A percentile compares a stretch with the other conserved stretches of the same genome.
Conservation (phyloP, 1,140 invertebrate species). For the Musca domestica region DNA sequence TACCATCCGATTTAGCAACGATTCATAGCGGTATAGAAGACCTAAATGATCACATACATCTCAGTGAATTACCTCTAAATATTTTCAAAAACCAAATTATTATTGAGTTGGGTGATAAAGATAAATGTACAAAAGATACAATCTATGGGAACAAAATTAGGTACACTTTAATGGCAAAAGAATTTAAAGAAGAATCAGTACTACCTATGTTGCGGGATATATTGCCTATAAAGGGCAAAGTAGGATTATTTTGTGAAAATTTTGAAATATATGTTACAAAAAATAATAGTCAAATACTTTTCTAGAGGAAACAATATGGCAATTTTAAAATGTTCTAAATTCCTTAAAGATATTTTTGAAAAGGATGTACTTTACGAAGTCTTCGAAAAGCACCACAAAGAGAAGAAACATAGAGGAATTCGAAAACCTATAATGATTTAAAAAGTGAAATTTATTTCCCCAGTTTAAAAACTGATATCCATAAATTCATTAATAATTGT, state of each 20-base stretch:
- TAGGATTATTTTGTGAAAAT: background rate
- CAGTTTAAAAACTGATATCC: background rate
- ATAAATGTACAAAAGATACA: background rate
- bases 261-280: too few species aligned
- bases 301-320: too few species aligned
- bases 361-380: background rate
- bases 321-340: too few species aligned
- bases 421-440: background rate
- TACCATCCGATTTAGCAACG: background rate
- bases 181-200: background rate
- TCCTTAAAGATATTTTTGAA: background rate
- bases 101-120: background rate
- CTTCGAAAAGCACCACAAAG: slow-evolving; percentile 4
- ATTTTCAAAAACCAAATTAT: background rate
- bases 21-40: too few species aligned
- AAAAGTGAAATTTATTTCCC: background rate
- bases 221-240: background rate
- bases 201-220: background rate
- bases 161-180: background rate
- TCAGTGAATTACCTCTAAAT: background rate
- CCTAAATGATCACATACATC: background rate
- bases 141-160: background rate
- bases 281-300: background rate
- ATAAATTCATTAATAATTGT: slow-evolving; percentile 12
- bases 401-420: slow-evolving; percentile 4